Base-by-base conservation (phyloP, 2,113 vertebrate genomes). In the Alouatta palliata region DNA sequence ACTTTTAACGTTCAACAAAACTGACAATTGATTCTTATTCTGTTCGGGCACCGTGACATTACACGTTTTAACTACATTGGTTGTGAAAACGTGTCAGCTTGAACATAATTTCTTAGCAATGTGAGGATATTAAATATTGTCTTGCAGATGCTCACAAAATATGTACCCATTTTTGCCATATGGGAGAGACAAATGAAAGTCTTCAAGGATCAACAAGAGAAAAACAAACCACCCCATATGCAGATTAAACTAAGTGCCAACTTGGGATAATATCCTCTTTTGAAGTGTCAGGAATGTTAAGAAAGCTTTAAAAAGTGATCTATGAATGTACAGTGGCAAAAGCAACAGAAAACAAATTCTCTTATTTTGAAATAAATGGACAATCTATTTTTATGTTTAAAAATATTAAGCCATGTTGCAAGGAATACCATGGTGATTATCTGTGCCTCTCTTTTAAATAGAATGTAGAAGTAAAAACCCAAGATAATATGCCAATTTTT, bases 61-160 rank as follows among this genome's bases (percentile, higher is more conserved):
- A 76, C 54, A 91, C 32, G 49, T 95, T 97, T 96, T 96, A 87
- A 91, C 86, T 61, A 80, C 11, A 16, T 3, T 91, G 87, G 27
- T 91, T 95, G 61, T 97, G 87, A 95, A 97, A 98, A 95, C 61
- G 81, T 96, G 91, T 96, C 93, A 96, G 83, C 83, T 84, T 96
- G 89, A 98, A 73, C 47, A 87, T 96, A 90, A 97, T 97, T 95
- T 95, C 93, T 87, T 95, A 87, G 56, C 86, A 94, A 93, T 97
- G 37, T 66, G 19, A 96, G 43, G 43, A 7, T 94, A 97, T 97
- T 97, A 96, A 97, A 97, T 93, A 93, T 77, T 95, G 86, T 47
- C 19, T 96, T 97, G 87, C 94, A 97, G 97, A 97, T 97, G 98
- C 80, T 97, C 82, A 92, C 83, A 95, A 97, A 98, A 97, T 97